Conservation (phyloP, 2,888 invertebrate genomes). For the Xanthia togata region DNA sequence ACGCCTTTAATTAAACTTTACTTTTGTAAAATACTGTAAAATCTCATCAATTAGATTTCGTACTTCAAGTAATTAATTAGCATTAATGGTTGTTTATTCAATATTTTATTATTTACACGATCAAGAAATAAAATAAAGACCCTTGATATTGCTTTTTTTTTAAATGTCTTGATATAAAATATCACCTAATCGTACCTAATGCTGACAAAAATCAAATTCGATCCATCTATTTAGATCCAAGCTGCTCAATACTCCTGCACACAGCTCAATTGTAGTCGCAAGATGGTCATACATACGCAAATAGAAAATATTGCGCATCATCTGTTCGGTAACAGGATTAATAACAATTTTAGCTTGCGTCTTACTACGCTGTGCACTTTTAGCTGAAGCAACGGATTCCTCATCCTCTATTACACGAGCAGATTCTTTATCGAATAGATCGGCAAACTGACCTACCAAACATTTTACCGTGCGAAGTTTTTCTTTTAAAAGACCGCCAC, state of each 20-base stretch:
- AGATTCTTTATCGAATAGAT: slow-evolving; percentile 79
- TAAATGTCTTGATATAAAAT: too few species aligned
- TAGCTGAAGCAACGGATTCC: too few species aligned
- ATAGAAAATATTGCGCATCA: slow-evolving; percentile 77
- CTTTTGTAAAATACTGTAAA: not conserved
- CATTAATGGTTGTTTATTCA: not conserved
- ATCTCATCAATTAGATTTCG: not conserved
- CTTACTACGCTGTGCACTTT: not conserved
- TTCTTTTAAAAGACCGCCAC: slow-evolving; percentile 74
- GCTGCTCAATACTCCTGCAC: slow-evolving; percentile 83
- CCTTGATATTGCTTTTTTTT: slow-evolving; percentile 30
- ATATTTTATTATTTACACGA: slow-evolving; percentile 33
- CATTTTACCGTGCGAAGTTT: slow-evolving; percentile 78
- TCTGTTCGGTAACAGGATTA: slow-evolving; percentile 54
- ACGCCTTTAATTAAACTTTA: too few species aligned
- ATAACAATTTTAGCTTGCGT: not conserved
- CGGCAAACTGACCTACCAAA: slow-evolving; percentile 77
- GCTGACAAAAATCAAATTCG: slow-evolving; percentile 83
- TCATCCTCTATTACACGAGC: slow-evolving; percentile 60
- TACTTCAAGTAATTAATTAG: not conserved
- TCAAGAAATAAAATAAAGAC: slow-evolving; percentile 12
- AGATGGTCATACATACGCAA: slow-evolving; percentile 79
- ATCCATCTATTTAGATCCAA: slow-evolving; percentile 85
- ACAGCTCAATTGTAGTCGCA: slow-evolving; percentile 75
- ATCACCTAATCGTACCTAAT: slow-evolving; percentile 14